Base-by-base conservation (phyloP, 2,888 invertebrate genomes). In the Spisula solida region DNA sequence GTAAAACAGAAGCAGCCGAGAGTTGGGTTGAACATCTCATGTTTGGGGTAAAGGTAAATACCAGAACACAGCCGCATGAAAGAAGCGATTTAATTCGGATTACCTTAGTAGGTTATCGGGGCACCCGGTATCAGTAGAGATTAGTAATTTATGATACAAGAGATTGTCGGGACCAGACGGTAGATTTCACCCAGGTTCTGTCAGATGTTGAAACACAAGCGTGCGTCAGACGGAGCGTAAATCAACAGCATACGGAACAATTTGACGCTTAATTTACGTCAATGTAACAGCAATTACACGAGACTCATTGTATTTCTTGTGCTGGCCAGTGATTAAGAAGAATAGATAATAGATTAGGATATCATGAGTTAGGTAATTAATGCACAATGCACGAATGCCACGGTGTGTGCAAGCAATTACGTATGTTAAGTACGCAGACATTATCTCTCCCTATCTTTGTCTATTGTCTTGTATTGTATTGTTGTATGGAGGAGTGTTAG, bases 31-130 rank as follows among this genome's bases (percentile, higher is more conserved):
- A 34, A n/a, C 12, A 56, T 75, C 75, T 31, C 75, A 34, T 31
- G 25, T 75, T 16, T 75, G 79, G 79, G 55, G 79, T 79, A 79
- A 84, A 85, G 56, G n/a, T 41, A 56, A 25, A 79, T 55, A 51
- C 79, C 79, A 79, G 85, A 55, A 85, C 25, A 56, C 79, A 18
- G 14, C 41, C 78, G 78, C 85, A 79, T 85, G 78, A 85, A 79
- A 85, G 79, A 48, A 79, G 18, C n/a, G 25, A 34, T 85, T 31
- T 83, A n/a, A 75, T 83, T 75, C 85, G 79, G 85, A 85, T 85
- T 79, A 85, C 85, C 79, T 85, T 56, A 85, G 79, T 85, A 56
- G 85, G 85, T 79, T 78, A 85, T 56, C 56, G 25, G 85, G 85
- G 55, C 78, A 85, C 85, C n/a, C 34, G 34, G 31, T 79, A 85